phyloP scores from a whole-genome alignment of 2,888 invertebrate species.

The Ferdinandea cuprea region DNA sequence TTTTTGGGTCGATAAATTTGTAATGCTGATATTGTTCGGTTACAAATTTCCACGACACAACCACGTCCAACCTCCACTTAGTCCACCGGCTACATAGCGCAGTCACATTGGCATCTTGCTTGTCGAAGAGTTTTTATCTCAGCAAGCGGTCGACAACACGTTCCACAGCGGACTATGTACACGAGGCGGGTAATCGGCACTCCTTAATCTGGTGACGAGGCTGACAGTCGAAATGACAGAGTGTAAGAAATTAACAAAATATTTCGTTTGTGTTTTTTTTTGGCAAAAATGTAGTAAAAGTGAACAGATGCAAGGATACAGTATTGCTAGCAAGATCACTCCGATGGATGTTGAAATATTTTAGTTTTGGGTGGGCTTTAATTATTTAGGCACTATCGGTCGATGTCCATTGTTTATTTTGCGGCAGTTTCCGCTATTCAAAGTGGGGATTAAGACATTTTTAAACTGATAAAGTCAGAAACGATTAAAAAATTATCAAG shows the following conservation, averaged over 20 bases:
- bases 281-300: not conserved
- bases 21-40: conserved; percentile 48
- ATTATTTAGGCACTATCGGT: no score
- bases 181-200: conserved; percentile 46
- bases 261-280: conserved; percentile 4
- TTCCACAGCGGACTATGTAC: conserved; percentile 28
- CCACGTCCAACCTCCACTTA: not conserved
- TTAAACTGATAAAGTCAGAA: no score
- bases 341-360: no score
- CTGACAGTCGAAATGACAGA: conserved; percentile 18
- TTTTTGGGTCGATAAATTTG: conserved; percentile 36
- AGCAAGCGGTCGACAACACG: conserved; percentile 34
- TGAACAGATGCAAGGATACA: conserved; percentile 23
- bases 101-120: conserved; percentile 60
- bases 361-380: no score
- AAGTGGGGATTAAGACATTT: no score
- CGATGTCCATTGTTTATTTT: no score
- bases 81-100: conserved; percentile 5
- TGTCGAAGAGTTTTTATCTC: conserved; percentile 53
- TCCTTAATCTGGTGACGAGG: conserved; percentile 52
- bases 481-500: no score
- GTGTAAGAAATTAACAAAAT: conserved; percentile 6
- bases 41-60: conserved; percentile 19
- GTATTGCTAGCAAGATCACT: conserved; percentile 1
- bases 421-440: no score